These are phyloP conservation scores for Plectropomus leopardus DNA, from an alignment of 2,113 vertebrate genomes.

Conservation along the genomic window DNA sequence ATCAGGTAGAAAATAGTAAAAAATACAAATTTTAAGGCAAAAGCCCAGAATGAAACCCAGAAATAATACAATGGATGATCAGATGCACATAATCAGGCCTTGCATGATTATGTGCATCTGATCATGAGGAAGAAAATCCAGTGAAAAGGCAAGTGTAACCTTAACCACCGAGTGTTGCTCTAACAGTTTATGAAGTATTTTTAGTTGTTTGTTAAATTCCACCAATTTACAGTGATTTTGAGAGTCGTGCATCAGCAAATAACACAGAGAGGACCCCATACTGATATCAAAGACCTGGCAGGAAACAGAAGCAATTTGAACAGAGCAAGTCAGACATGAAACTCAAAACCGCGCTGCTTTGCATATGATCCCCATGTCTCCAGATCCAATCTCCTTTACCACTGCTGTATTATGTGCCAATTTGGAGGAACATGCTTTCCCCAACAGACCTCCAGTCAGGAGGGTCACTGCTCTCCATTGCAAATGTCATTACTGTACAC, in stretches of 20 bases:
- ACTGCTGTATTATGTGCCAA: background rate
- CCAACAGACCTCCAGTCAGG: constrained; percentile 7
- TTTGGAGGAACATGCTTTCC: constrained; percentile 26
- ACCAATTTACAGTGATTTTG: background rate
- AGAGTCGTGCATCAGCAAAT: background rate
- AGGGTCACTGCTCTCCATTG: constrained; percentile 40
- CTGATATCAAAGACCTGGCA: background rate
- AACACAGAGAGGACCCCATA: background rate
- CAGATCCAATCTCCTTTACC: constrained; percentile 19
- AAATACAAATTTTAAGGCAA: too few relatives aligned
- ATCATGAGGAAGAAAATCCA: background rate
- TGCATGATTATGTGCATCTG: background rate
- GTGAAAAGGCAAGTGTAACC: background rate
- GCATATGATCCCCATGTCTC: constrained; percentile 19
- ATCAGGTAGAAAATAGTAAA: too few relatives aligned
- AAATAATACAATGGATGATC: too few relatives aligned
- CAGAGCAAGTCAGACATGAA: constrained; percentile 6
- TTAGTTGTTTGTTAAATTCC: background rate
- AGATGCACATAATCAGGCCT: too few relatives aligned
- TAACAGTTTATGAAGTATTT: background rate
- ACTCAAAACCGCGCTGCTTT: constrained; percentile 3
- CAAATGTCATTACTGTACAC: constrained; percentile 55
- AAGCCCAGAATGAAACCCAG: too few relatives aligned
- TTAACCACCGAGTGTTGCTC: background rate
- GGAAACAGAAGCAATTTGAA: constrained; percentile 7